A percentile compares a stretch with the other conserved stretches of the same genome.
These are phyloP conservation scores for Phragmatobia fuliginosa DNA, from an alignment of 2,888 invertebrate genomes.

Conservation along the genomic window DNA sequence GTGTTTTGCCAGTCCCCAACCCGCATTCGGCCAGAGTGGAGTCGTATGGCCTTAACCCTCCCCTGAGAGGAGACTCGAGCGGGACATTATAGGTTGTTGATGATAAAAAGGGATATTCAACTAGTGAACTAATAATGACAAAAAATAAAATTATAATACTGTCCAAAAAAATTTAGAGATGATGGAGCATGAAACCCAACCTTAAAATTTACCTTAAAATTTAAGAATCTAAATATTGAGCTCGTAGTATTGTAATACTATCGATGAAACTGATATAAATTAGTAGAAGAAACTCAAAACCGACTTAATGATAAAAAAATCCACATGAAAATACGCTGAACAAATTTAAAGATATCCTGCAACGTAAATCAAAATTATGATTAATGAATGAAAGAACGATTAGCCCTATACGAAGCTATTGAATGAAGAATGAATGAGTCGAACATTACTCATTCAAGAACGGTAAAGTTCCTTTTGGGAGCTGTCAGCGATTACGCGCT, in stretches of 20 bases:
- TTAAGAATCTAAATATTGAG: not conserved
- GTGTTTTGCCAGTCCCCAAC: too few species aligned
- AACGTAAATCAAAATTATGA: conserved; percentile 2
- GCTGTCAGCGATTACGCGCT: conserved; percentile 11
- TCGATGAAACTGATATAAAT: not conserved
- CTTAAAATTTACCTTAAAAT: too few species aligned
- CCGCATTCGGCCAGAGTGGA: too few species aligned
- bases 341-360: not conserved
- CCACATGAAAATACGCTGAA: not conserved
- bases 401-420: not conserved
- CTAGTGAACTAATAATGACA: too few species aligned
- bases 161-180: too few species aligned
- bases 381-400: conserved; percentile 9
- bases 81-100: too few species aligned
- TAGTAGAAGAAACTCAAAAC: not conserved
- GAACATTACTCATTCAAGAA: not conserved
- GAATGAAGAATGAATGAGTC: conserved; percentile 11
- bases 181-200: not conserved
- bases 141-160: too few species aligned
- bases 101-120: too few species aligned
- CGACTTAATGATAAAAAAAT: not conserved
- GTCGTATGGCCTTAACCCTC: too few species aligned
- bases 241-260: too few species aligned
- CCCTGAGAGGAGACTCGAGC: too few species aligned
- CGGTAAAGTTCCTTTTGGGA: conserved; percentile 1